Base-by-base conservation (phyloP, 1,140 invertebrate genomes). In the Platorchestia sp. region DNA sequence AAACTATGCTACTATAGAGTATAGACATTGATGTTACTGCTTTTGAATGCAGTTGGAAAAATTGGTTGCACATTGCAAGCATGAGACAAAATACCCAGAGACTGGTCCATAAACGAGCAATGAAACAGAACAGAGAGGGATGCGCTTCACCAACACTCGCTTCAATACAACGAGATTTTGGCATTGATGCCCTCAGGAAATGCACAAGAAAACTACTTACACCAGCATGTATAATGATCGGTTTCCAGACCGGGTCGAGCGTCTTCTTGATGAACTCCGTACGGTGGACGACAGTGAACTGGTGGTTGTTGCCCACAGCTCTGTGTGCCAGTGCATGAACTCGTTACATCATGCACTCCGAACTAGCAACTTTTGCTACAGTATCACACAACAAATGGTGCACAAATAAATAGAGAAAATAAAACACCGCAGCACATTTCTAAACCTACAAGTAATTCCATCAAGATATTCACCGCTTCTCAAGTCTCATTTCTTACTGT, bases 191-290 rank as follows among this genome's bases (percentile, higher is more conserved):
- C 14, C 36, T 75, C 27, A 75, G 27, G 59, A 36, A 75, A 75
- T 14, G 36, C 27, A 19, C 47, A 19, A 75, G 1, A 14, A 14
- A 27, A 36, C 27, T 47, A 93, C 91, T 93, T n/a, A 90, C 90
- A 19, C 86, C 0, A 16, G 87, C 44, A 27, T 41, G 86, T 44
- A 95, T 95, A 6, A 95, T 51, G 53, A 95, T 86, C 44, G 44
- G 47, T 44, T 96, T 96, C 97, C 97, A 98, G 86, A 97, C 97
- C 10, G 98, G 98, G 97, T 98, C 97, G 95, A 98, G 96, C 22
- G 97, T 98, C 44, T 97, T 97, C 96, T 97, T 97, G 36, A 98
- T 97, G 10, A 97, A 97, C 96, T 98, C 97, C 44, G 97, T 97
- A 96, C 97, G 97, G 96, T 98, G 97, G 51, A 97, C 97, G 40